These are phyloP conservation scores for Leptura quadrifasciata DNA, from an alignment of 2,888 invertebrate species.

Conservation along the genomic window DNA sequence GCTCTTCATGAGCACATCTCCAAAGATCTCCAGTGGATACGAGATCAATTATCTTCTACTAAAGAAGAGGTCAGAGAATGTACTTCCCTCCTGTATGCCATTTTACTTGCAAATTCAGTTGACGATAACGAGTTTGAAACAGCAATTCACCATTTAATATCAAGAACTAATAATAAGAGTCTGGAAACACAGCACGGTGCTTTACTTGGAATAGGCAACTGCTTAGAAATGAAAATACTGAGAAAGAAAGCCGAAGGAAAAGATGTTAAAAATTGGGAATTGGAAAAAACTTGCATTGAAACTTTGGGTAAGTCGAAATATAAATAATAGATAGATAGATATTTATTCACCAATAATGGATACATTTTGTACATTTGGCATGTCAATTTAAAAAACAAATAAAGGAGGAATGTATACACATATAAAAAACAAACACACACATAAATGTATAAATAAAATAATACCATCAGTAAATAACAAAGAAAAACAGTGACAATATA, in stretches of 20 bases:
- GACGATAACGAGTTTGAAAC: conserved; percentile 76
- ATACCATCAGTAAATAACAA: too few species aligned
- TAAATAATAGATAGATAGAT: too few species aligned
- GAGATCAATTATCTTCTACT: conserved; percentile 79
- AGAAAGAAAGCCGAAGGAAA: conserved; percentile 63
- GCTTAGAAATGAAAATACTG: conserved; percentile 81
- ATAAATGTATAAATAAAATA: too few species aligned
- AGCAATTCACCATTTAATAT: conserved; percentile 77
- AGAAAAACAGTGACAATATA: too few species aligned
- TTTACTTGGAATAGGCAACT: conserved; percentile 82
- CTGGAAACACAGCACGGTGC: conserved; percentile 88
- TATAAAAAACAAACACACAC: too few species aligned
- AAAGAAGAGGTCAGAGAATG: conserved; percentile 86
- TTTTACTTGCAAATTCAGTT: conserved; percentile 78
- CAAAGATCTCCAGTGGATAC: conserved; percentile 80
- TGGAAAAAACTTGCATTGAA: conserved; percentile 76
- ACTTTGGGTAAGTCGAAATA: conserved; percentile 52
- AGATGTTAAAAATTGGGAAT: conserved; percentile 76
- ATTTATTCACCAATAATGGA: too few species aligned
- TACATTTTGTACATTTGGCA: too few species aligned
- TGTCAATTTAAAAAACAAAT: too few species aligned
- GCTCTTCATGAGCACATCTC: conserved; percentile 81
- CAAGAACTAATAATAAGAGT: conserved; percentile 76
- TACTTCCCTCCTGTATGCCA: conserved; percentile 84
- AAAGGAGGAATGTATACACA: too few species aligned